Evolutionary conservation across 2,797 vertebrate species (phyloP), one percentile per base, ranked within the genome.

Genomic region (Epinephelus awoara): DNA sequence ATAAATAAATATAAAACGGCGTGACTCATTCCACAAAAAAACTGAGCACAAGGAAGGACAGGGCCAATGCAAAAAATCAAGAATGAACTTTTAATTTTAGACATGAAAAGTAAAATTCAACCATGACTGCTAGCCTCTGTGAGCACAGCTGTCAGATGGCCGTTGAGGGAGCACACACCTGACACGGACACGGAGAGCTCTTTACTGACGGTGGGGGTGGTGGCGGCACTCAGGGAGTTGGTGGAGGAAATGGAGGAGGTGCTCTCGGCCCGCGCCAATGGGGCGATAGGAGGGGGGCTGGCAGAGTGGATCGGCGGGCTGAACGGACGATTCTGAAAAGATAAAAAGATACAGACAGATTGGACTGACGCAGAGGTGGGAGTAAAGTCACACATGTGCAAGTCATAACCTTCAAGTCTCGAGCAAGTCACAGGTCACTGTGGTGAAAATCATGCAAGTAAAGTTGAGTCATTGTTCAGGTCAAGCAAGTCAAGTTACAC

Each of bases 171-270:
- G 59, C 85, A 92, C 96, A 92, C 93, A 96, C 96, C 96, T 96
- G 95, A 93, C 76, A 95, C 93, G 84, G 95, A 96, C 88, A 89
- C 81, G 69, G 75, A 92, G 85, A 93, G 93, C 88, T 95, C 94
- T 96, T 98, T 99, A 96, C 96, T 96, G 59, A 99, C 96, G 27
- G 98, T 99, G 78, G 98, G 98, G 64, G 98, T 99, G 80, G 97
- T 99, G 92, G 98, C 97, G 12, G 98, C 97, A 0, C 98, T 99
- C 96, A 99, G 82, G 69, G 98, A 99, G 79, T 98, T 99, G 92
- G 97, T 98, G 72, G 98, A 99, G 54, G 98, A 99, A 72, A 99
- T 98, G 84, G 98, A 99, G 80, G 98, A 99, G 38, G 97, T 99
- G 93, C 98, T 99, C 90, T 99, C 98, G 5, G 98, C 98, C 59